Evolutionary conservation across 2,113 vertebrate species (phyloP), one percentile per base, ranked within the genome.

Genomic region (Malurus alboscapulatus): DNA sequence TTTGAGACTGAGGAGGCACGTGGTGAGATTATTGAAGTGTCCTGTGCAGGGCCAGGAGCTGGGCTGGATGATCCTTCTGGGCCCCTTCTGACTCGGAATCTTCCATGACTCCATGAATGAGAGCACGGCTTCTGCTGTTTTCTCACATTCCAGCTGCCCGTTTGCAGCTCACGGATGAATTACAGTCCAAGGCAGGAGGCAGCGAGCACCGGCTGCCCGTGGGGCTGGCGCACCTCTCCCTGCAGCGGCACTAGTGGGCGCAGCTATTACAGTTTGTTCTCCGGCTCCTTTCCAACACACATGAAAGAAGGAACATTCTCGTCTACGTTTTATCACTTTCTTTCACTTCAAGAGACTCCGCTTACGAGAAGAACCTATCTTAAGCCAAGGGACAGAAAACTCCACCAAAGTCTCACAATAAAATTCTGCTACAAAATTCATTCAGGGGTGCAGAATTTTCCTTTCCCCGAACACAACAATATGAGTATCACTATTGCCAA

Each of bases 361-460:
- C 27, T 32, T 29, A 47, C 3, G 16, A 50, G 66, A 91, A 77
- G 86, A 69, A 66, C 14, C 16, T 10, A 8, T 58, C 51, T 65
- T 72, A 88, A 71, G 66, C 22, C 38, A 48, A 80, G 42, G 47
- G 21, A 7, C 42, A 53, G 66, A 88, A 85, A 68, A 65, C 4
- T 10, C 10, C 3, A n/a, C 13, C 1, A 4, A 57, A 91, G 32
- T 17, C 58, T 53, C 38, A 17, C 0, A 1, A 50, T 12, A 15
- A 40, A 50, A 25, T 48, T 48, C 4, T 16, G 40, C 16, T 18
- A 69, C 11, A 77, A 92, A 79, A 88, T 55, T 45, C 50, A 29
- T 45, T 58, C 10, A 17, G 50, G n/a, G 8, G 8, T 75, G 19
- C 6, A 47, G 66, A 71, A 50, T 57, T 20, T 50, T 73, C 12